Percentiles rank a stretch among this genome's conserved stretches.
Evolutionary conservation across 2,888 invertebrate species (phyloP).

Genomic region (Nomada fabriciana): DNA sequence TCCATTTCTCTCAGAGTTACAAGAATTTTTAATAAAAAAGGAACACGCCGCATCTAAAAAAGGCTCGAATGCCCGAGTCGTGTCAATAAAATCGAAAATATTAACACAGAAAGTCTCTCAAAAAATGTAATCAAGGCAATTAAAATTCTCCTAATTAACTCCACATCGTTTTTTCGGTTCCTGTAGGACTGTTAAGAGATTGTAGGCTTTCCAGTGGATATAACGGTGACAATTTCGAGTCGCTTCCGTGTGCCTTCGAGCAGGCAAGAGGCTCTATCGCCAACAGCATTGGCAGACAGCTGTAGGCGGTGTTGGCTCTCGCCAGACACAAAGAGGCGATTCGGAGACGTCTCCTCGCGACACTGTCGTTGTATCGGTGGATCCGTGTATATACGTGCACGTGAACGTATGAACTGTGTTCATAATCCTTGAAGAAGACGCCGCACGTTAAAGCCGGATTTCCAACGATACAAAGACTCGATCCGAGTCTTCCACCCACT

Average conservation of each 20-base stretch:
- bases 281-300: slow-evolving; percentile 64
- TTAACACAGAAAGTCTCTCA: no score
- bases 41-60: no score
- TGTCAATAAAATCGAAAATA: no score
- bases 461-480: slow-evolving; percentile 20
- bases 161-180: no score
- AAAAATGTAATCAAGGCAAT: not conserved
- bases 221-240: slow-evolving; percentile 35
- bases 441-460: slow-evolving; percentile 46
- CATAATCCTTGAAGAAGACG: slow-evolving; percentile 44
- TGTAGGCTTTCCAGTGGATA: not conserved
- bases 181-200: no score
- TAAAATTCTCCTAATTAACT: not conserved
- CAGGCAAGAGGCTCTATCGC: slow-evolving; percentile 56
- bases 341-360: slow-evolving; percentile 69
- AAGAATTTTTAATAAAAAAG: no score
- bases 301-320: slow-evolving; percentile 69
- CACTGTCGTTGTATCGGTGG: slow-evolving; percentile 45
- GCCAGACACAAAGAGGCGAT: slow-evolving; percentile 75
- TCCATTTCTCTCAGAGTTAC: no score
- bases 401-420: slow-evolving; percentile 10
- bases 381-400: slow-evolving; percentile 7
- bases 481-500: slow-evolving; percentile 16
- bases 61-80: no score
- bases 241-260: slow-evolving; percentile 48